Percentiles rank a stretch among this genome's conserved stretches.
Conservation (phyloP, 2,797 vertebrate genomes). For the Epinephelus malabaricus region DNA sequence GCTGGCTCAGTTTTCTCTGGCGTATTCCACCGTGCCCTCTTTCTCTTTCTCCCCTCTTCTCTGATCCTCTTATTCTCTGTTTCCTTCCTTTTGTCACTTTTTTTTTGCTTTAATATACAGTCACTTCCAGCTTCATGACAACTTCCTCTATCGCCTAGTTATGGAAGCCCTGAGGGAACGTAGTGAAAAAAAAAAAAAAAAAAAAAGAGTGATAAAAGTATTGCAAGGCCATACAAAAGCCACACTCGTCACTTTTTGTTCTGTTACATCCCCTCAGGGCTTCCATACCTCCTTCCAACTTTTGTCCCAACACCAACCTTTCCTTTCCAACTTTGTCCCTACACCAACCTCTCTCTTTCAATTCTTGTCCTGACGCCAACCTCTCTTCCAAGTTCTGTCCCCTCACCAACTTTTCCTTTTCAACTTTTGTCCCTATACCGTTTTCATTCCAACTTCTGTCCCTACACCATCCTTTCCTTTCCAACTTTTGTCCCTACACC, state of each 20-base stretch:
- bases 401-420: too few relatives aligned
- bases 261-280: conserved; percentile 51
- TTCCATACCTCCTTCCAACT: conserved; percentile 24
- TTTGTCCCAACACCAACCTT: conserved; percentile 14
- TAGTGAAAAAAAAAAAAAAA: background rate
- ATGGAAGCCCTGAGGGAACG: conserved; percentile 46
- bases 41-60: conserved; percentile 39
- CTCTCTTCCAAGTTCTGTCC: background rate
- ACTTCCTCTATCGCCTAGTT: conserved; percentile 58
- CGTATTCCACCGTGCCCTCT: conserved; percentile 28
- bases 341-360: too few relatives aligned
- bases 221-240: conserved; percentile 50
- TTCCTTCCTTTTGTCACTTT: conserved; percentile 29
- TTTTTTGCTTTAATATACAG: conserved; percentile 41
- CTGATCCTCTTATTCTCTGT: conserved; percentile 52
- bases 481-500: too few relatives aligned
- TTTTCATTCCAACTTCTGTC: too few relatives aligned
- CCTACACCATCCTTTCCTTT: too few relatives aligned
- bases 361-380: background rate
- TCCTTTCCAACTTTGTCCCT: background rate
- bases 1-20: conserved; percentile 44
- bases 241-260: conserved; percentile 49
- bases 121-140: conserved; percentile 55
- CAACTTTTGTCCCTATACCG: too few relatives aligned
- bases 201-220: conserved; percentile 42